These are phyloP conservation scores for Todiramphus saurophagus DNA, from an alignment of 2,113 vertebrate genomes.

Conservation along the genomic window DNA sequence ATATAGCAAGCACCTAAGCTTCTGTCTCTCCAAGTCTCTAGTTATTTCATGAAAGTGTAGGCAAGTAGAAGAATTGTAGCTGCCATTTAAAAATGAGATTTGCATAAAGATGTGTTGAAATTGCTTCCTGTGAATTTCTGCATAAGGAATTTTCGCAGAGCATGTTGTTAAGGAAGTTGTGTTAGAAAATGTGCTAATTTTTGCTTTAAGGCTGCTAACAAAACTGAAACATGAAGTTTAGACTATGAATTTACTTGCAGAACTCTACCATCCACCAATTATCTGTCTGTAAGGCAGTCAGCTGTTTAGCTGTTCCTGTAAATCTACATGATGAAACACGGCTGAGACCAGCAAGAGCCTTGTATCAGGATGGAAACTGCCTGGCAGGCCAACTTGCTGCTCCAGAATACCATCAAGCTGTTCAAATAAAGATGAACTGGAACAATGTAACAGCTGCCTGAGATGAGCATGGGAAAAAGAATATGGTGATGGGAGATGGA, in stretches of 20 bases:
- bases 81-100: neutral
- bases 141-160: neutral
- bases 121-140: neutral
- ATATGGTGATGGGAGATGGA: slow-evolving; percentile 50
- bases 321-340: neutral
- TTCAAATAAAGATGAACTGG: slow-evolving; percentile 72
- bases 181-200: neutral
- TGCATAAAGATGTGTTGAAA: neutral
- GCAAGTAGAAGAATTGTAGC: neutral
- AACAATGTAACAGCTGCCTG: slow-evolving; percentile 72
- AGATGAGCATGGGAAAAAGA: slow-evolving; percentile 74
- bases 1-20: neutral
- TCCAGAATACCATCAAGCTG: slow-evolving; percentile 52
- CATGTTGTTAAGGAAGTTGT: neutral
- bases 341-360: neutral
- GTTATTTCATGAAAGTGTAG: neutral
- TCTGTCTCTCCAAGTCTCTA: neutral
- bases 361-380: neutral
- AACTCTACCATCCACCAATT: neutral
- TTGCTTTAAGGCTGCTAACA: neutral
- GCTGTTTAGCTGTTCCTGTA: neutral
- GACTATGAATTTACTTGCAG: neutral
- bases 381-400: neutral
- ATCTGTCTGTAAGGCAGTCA: neutral
- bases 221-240: neutral